Evolutionary conservation across 2,797 vertebrate genomes (phyloP), one percentile per base, ranked within the genome.

Genomic region (Yasuhikotakia modesta): DNA sequence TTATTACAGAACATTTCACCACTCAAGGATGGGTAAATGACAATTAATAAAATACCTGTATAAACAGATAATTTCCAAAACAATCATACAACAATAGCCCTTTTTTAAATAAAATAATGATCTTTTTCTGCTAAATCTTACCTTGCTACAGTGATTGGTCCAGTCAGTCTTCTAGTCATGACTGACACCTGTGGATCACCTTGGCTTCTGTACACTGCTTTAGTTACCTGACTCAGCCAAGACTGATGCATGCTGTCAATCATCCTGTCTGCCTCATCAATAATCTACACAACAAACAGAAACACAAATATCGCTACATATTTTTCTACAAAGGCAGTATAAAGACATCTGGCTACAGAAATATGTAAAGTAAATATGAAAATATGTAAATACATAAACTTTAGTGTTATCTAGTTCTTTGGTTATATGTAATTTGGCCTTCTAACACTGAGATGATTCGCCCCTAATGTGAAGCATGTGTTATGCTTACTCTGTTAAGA

Each of bases 211-310:
- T 92, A 94, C 0, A 92, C 95, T 0, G 94, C 95, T n/a, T 86
- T 94, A 73, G 91, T 89, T 48, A 98, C 94, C 45, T 95, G 94
- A 32, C 89, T 91, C 64, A 99, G 93, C 93, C 97, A 99, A 6
- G 94, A 93, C 89, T 98, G 96, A 85, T 97, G 95, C 95, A 98
- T 96, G 87, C 94, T 94, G 91, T 99, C 97, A 0, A 98, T 94
- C 97, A 99, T 98, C 55, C 95, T 92, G 88, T 99, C 97, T 0
- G 97, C 97, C 86, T 99, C 97, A 1, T 99, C 97, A 2, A 99
- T 87, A 0, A 99, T 88, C 98, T 99, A 35, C 99, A 46, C 32
- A 76, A 52, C 52, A 65, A 30, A 27, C 55, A 57, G 1, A 65
- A 30, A 27, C 55, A 57, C 4, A 24, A 57, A 57, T 21, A 24